Percentiles rank a stretch among this genome's conserved stretches.
These are phyloP conservation scores for Belgica antarctica DNA, from an alignment of 2,888 invertebrate species.

Conservation along the genomic window DNA sequence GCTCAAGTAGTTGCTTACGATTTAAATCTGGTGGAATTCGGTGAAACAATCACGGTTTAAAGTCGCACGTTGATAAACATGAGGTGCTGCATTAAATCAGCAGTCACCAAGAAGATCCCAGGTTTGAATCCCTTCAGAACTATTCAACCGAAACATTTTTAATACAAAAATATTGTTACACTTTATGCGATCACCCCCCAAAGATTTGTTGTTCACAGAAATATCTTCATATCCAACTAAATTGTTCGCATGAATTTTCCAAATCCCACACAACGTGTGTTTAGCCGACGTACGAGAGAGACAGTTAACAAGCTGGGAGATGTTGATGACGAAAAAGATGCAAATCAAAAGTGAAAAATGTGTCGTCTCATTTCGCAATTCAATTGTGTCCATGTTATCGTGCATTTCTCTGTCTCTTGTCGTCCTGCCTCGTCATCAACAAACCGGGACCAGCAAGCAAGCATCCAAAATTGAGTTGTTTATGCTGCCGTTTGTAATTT, in stretches of 20 bases:
- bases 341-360: slow-evolving; percentile 40
- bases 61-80: too few species aligned
- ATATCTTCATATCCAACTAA: background rate
- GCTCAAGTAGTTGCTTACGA: too few species aligned
- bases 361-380: background rate
- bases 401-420: background rate
- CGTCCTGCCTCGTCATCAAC: background rate
- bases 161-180: too few species aligned
- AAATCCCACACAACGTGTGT: slow-evolving; percentile 5
- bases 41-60: too few species aligned
- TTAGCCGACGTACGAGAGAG: background rate
- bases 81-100: too few species aligned
- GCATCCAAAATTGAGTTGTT: slow-evolving; percentile 38
- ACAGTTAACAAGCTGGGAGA: slow-evolving; percentile 9
- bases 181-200: too few species aligned
- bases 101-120: too few species aligned
- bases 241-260: background rate
- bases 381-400: background rate
- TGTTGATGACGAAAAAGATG: slow-evolving; percentile 27
- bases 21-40: too few species aligned
- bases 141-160: too few species aligned
- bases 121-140: too few species aligned
- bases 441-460: background rate
- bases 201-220: background rate
- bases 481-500: slow-evolving; percentile 41